A percentile compares a stretch with the other conserved stretches of the same genome.
Evolutionary conservation across 2,113 vertebrate species (phyloP).

Genomic region (Podilymbus podiceps): DNA sequence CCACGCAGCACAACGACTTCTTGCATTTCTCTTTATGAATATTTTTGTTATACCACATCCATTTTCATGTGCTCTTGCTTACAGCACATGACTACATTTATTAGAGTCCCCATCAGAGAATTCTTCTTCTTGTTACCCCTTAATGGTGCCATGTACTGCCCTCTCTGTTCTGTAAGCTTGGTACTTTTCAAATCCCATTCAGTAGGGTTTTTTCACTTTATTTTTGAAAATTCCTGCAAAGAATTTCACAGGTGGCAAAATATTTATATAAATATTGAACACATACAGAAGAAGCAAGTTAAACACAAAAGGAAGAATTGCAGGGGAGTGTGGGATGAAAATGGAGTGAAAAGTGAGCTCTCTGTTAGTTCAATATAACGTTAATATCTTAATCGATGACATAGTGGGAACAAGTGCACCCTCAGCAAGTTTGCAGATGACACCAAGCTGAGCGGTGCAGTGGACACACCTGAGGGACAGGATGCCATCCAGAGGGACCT

Average conservation of each 20-base stretch:
- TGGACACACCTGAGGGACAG: no score
- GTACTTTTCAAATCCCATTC: constrained; percentile 64
- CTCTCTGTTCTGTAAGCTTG: constrained; percentile 64
- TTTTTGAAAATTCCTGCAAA: constrained; percentile 64
- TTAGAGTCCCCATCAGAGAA: constrained; percentile 75
- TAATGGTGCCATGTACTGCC: constrained; percentile 69
- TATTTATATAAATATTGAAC: constrained; percentile 33
- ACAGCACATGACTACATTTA: constrained; percentile 75
- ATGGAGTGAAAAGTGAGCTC: not conserved
- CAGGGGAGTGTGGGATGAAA: not conserved
- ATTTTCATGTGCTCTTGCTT: constrained; percentile 80
- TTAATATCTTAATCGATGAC: not conserved
- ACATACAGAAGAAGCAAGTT: not conserved
- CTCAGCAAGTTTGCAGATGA: no score
- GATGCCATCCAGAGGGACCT: no score
- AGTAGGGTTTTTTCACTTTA: not conserved
- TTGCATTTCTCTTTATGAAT: constrained; percentile 82
- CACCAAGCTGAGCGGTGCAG: no score
- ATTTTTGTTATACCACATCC: constrained; percentile 83
- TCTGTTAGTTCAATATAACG: not conserved
- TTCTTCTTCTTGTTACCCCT: constrained; percentile 74
- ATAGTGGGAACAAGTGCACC: no score
- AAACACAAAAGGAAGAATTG: not conserved
- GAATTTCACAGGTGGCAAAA: constrained; percentile 58
- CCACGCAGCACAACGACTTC: constrained; percentile 78